Base-by-base conservation (phyloP, 2,888 invertebrate genomes). In the Orgyia antiqua region DNA sequence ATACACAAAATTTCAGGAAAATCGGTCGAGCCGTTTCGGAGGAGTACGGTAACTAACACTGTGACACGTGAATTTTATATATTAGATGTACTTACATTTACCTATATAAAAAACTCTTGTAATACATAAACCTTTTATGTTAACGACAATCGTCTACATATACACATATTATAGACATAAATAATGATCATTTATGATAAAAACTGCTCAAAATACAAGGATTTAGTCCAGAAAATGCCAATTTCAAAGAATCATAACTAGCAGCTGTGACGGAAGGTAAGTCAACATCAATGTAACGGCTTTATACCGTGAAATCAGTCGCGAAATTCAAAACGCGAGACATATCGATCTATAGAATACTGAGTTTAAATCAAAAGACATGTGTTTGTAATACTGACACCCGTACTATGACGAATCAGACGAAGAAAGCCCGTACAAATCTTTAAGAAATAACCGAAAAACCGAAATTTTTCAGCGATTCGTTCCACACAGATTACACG, bases 391-490 rank as follows among this genome's bases (percentile, higher is more conserved):
- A 79, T 76, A 42, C 80, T 80, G 75, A 84, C 83, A 80, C 73
- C 82, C 83, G 83, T 86, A 70, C 69, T 84, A 77, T 43, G 50
- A 60, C 84, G 65, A 87, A 87, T 87, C 63, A 53, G 4, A 44
- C 68, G 86, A 80, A 87, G 87, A 87, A 87, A 87, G 80, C 69
- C 86, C 84, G 83, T 87, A 76, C 76, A 86, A 87, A 87, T 87
- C 78, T 72, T 60, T 76, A 83, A 87, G 87, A 87, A 87, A 86
- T 80, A 82, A 87, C 84, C 87, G 87, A 86, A 80, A 86, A 87
- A 87, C 87, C 87, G 78, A 79, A 80, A 87, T 84, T 83, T 86
- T 87, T 83, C 84, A 77, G 84, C 83, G 66, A 87, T 87, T 87
- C 80, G 87, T 62, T 67, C 69, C 84, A 71, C 65, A 49, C 48